A percentile compares a stretch with the other conserved stretches of the same genome.
phyloP scores from a whole-genome alignment of 2,113 vertebrate species.

The Todiramphus saurophagus region DNA sequence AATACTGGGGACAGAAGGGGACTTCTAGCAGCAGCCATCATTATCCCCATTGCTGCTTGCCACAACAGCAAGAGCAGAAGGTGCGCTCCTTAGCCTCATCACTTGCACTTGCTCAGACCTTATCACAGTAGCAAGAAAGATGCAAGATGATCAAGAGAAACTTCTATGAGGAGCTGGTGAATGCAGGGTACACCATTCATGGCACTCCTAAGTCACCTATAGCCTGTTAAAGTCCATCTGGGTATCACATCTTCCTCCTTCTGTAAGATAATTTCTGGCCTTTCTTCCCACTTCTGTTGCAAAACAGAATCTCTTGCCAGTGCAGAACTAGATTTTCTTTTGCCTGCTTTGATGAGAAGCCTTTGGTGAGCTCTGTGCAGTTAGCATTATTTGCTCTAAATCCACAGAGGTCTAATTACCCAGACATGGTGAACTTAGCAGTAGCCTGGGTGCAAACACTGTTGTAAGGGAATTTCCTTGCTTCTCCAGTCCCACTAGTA shows the following conservation, averaged over 20 bases:
- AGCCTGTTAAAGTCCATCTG: not conserved
- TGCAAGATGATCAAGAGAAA: not conserved
- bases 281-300: not conserved
- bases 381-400: not conserved
- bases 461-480: not conserved
- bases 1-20: not conserved
- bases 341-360: not conserved
- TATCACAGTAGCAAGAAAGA: not conserved
- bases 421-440: not conserved
- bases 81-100: accelerated
- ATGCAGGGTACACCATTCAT: not conserved
- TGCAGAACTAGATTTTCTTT: not conserved
- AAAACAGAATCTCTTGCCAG: not conserved
- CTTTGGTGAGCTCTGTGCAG: not conserved
- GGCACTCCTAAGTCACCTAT: not conserved
- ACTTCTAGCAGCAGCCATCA: not conserved
- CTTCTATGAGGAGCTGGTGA: not conserved
- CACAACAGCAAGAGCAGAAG: not conserved
- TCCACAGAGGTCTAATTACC: not conserved
- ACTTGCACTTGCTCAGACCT: not conserved
- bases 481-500: not conserved
- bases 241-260: not conserved
- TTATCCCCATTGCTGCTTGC: not conserved
- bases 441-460: not conserved
- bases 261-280: not conserved